Base-by-base conservation (phyloP, 64 coral and sea anemone genomes). In the Pocillopora verrucosa region DNA sequence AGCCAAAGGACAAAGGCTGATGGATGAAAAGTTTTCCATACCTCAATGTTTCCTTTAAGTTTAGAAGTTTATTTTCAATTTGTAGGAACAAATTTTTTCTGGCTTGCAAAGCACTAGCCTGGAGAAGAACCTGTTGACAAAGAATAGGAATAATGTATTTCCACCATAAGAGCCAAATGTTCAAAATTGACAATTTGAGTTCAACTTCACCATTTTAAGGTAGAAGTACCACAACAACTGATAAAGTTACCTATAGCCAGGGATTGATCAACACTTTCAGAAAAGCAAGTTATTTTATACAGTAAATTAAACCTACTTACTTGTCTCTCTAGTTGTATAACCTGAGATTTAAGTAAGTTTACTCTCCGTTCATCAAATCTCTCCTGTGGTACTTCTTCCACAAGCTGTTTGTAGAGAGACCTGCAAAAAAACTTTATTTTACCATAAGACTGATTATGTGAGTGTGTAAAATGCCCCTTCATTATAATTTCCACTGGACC, bases 361-460 rank as follows among this genome's bases (percentile, higher is more conserved):
- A 93, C 88, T 73, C 95, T 93, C 61, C 95, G 65, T 80, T 96
- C 95, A 91, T 96, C 95, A 96, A 93, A 96, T 34, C 82, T 96
- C 59, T 96, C 95, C 16, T 22, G 41, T 61, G 95, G 77, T 36
- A 65, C 30, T 41, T 96, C 94, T 76, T 93, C 91, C 79, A 96
- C 37, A 19, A 96, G 77, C 76, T 96, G 94, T 74, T 92, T 84
- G 58, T 96, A 93, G 0, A 96, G 83, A 68, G 91, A 90, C 64
- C 94, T 96, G 58, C 15, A 74, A 83, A 41, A 68, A 51, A 5
- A 38, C 13, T n/a, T 77, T 26, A 13, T 5, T 76, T 24, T 30
- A 16, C 10, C 19, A 51, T 34, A 76, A 13, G n/a, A 51, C 30
- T 15, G 4, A 76, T 22, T 24, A 4, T 16, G 16, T 36, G 76